These are phyloP conservation scores for Tupaia chinensis DNA, from an alignment of 2,113 vertebrate species.

Conservation along the genomic window DNA sequence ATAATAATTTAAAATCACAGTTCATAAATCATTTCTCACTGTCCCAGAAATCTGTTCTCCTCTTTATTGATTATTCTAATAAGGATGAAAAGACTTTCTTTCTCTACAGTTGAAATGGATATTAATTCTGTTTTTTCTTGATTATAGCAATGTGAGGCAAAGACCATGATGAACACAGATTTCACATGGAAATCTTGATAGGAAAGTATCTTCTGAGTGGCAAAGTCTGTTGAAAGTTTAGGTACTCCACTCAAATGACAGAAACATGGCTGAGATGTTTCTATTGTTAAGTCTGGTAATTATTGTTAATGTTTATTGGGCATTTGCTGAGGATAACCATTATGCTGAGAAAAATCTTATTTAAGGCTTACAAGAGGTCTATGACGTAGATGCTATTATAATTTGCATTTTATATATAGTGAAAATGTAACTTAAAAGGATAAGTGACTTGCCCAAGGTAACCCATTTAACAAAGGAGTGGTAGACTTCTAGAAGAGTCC, in stretches of 20 bases:
- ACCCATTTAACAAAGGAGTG: neutral
- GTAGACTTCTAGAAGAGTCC: neutral
- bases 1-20: neutral
- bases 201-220: neutral
- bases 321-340: neutral
- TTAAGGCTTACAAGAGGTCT: neutral
- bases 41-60: neutral
- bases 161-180: neutral
- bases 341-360: neutral
- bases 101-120: conserved; percentile 33
- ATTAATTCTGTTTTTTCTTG: neutral
- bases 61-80: neutral
- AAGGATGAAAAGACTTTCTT: neutral
- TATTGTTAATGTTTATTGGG: neutral
- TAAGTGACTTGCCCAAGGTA: neutral
- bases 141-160: neutral
- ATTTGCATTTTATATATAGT: neutral
- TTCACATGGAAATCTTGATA: neutral
- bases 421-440: neutral
- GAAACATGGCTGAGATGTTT: neutral
- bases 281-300: neutral
- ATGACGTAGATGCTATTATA: neutral
- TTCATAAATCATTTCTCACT: neutral
- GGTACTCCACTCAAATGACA: neutral
- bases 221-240: neutral